Conservation (phyloP, 1,140 invertebrate genomes). For the Euura saliciscinereae region DNA sequence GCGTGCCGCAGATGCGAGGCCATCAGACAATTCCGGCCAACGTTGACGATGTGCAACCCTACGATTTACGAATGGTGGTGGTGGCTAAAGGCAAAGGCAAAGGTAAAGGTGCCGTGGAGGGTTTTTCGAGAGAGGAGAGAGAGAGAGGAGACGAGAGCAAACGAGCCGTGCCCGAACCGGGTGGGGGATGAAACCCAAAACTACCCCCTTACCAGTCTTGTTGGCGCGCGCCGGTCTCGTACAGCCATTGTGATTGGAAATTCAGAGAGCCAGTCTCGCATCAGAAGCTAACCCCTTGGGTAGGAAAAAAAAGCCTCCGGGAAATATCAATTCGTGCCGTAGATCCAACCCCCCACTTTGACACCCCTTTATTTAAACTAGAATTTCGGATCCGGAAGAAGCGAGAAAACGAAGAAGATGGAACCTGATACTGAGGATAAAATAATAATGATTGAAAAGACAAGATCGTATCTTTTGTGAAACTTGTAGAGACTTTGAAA, state of each 20-base stretch:
- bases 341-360: neutral
- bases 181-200: neutral
- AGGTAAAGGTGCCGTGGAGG: neutral
- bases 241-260: neutral
- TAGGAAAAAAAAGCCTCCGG: neutral
- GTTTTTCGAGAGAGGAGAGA: neutral
- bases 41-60: neutral
- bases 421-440: too few relatives aligned
- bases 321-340: neutral
- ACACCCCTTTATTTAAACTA: neutral
- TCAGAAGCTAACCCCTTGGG: neutral
- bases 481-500: neutral
- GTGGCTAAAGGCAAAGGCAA: too few relatives aligned
- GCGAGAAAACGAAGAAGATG: too few relatives aligned
- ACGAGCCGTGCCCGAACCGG: neutral
- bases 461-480: neutral
- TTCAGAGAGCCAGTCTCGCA: neutral
- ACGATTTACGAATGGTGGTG: too few relatives aligned
- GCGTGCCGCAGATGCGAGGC: neutral
- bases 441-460: too few relatives aligned
- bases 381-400: too few relatives aligned
- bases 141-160: neutral
- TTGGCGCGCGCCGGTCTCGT: neutral
- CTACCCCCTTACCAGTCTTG: too few relatives aligned
- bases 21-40: neutral